A percentile compares a stretch with the other conserved stretches of the same genome.
Conservation (phyloP, 2,888 invertebrate species). For the Nomada ferruginata region DNA sequence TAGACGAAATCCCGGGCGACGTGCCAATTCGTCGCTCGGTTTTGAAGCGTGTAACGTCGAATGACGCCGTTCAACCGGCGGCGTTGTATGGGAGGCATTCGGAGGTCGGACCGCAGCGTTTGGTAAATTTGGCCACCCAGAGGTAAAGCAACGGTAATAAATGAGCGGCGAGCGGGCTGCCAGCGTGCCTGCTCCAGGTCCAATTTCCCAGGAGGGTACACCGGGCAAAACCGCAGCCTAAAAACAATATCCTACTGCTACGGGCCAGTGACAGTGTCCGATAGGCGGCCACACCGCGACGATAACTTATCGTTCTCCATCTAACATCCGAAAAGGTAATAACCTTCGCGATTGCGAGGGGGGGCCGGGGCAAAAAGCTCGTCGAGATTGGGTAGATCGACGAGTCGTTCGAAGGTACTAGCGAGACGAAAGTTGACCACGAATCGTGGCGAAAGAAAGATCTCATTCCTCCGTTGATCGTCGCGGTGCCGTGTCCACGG, state of each 20-base stretch:
- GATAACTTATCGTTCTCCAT: constrained; percentile 70
- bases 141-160: constrained; percentile 81
- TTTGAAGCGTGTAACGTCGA: constrained; percentile 72
- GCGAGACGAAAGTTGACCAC: constrained; percentile 10
- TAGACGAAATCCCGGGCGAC: constrained; percentile 55
- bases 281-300: constrained; percentile 71
- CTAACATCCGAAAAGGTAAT: constrained; percentile 70
- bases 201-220: constrained; percentile 81
- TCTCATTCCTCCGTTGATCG: not conserved
- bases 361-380: constrained; percentile 53
- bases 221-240: constrained; percentile 80
- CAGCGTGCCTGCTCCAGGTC: constrained; percentile 76
- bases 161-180: constrained; percentile 79
- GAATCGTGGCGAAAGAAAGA: not conserved
- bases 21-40: constrained; percentile 73
- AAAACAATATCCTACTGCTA: constrained; percentile 80
- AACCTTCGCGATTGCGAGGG: constrained; percentile 46
- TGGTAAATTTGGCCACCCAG: constrained; percentile 81
- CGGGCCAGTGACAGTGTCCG: constrained; percentile 74
- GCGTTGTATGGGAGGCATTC: constrained; percentile 60
- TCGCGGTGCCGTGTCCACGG: not conserved
- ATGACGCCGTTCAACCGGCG: constrained; percentile 67
- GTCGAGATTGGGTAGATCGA: constrained; percentile 59
- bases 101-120: constrained; percentile 70
- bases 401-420: constrained; percentile 11